Evolutionary conservation across 2,113 vertebrate genomes (phyloP), one percentile per base, ranked within the genome.

Genomic region (Hipposideros armiger): DNA sequence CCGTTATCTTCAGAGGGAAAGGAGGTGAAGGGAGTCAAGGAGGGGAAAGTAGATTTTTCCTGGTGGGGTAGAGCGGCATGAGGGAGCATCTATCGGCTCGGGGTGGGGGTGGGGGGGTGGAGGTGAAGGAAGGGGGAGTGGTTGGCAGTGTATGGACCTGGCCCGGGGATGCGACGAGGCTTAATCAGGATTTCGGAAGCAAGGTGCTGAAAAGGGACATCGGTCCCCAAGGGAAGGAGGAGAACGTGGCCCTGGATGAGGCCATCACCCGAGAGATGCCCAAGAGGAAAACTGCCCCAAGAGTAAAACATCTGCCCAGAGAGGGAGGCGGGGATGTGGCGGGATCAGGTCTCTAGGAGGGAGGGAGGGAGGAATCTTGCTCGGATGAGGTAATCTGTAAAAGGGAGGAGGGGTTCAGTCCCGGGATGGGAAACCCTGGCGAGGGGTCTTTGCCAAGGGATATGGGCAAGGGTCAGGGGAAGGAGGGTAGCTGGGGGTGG

Each of bases 361-460:
- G 93, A 95, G 96, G 96, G 97, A 90, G 97, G 97, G 96, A 91
- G 97, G 96, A 96, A 96, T 97, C 97, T 96, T 64, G 95, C 96
- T 96, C 86, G 96, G 97, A 98, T 97, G 97, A 98, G 97, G 97
- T 97, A 97, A 98, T 97, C 97, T 92, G 94, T 80, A 76, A 95
- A 97, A 96, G 94, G 97, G 97, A 97, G 97, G 97, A 97, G 96
- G 97, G 97, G 96, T 97, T 96, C 96, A 84, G 97, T 94, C 96
- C 97, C 95, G 91, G 97, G 96, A 96, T 97, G 96, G 92, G 93
- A 96, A 98, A 92, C 95, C 97, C 93, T 70, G 84, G 95, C 91
- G 93, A 78, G 83, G 95, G 97, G 97, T 96, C 97, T 40, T 84
- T 90, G 96, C 96, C 95, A 87, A 92, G 90, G 92, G 92, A 73